Conservation (phyloP, 2,888 invertebrate genomes). For the Timema podura region DNA sequence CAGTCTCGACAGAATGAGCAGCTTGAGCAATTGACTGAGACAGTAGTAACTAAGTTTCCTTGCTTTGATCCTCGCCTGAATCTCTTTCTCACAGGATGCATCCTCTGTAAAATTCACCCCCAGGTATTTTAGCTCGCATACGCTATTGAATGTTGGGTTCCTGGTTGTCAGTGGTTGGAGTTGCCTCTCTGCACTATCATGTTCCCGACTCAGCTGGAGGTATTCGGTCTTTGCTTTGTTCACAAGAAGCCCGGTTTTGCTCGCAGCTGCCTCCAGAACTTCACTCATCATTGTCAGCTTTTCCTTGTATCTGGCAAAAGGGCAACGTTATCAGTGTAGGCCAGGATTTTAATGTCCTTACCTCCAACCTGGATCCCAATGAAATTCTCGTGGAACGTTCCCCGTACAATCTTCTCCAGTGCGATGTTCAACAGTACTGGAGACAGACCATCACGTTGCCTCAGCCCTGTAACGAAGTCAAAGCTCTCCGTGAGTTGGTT, state of each 20-base stretch:
- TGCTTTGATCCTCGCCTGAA: no score
- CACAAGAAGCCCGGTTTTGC: no score
- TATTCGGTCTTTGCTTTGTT: no score
- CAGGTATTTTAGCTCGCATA: no score
- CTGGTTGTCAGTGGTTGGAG: no score
- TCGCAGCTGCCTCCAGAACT: no score
- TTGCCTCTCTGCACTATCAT: no score
- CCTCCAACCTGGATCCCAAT: not conserved
- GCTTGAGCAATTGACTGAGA: not conserved
- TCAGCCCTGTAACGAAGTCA: constrained; percentile 2
- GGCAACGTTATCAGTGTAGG: not conserved
- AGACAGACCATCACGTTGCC: constrained; percentile 15
- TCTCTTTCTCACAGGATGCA: no score
- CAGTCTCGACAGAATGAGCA: not conserved
- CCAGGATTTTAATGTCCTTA: not conserved
- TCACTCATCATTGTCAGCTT: not conserved
- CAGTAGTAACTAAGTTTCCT: no score
- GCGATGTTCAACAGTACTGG: constrained; percentile 13
- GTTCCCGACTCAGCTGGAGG: no score
- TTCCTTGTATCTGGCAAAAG: not conserved
- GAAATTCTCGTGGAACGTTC: not conserved
- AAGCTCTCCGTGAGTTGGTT: constrained; percentile 13
- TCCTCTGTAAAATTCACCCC: no score
- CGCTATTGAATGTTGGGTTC: no score
- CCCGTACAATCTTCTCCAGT: constrained; percentile 8